These are phyloP conservation scores for Hemiprocne comata DNA, from an alignment of 2,113 vertebrate species.

Conservation along the genomic window DNA sequence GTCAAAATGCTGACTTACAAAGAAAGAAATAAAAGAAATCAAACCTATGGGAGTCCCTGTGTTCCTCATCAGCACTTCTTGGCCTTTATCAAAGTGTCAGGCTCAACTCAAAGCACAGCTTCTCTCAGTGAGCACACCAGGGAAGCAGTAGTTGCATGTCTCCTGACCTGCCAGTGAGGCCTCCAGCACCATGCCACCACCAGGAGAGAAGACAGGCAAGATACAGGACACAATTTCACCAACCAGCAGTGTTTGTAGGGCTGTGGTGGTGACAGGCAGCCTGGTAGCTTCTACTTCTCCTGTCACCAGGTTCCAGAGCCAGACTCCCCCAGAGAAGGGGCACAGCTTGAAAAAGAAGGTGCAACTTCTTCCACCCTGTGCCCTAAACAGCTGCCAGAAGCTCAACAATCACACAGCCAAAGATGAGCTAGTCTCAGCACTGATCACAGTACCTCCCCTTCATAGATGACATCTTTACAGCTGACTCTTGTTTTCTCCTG, in stretches of 20 bases:
- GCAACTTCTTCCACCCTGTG: not conserved
- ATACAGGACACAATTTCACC: not conserved
- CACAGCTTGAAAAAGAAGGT: not conserved
- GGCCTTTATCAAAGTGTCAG: not conserved
- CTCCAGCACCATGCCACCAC: not conserved
- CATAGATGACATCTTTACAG: not conserved
- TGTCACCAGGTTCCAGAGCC: not conserved
- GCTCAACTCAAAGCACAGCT: not conserved
- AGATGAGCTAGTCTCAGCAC: not conserved
- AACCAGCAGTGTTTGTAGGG: not conserved
- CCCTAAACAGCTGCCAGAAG: not conserved
- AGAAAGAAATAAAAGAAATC: not conserved
- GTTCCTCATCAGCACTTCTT: not conserved
- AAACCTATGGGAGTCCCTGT: rapidly evolving
- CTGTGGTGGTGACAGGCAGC: not conserved
- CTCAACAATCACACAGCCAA: not conserved
- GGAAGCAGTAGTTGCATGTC: not conserved
- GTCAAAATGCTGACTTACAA: not conserved
- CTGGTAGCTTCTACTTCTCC: not conserved
- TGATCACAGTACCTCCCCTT: not conserved
- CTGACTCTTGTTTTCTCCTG: not conserved
- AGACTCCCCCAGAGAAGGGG: not conserved
- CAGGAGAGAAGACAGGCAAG: not conserved
- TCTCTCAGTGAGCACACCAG: not conserved
- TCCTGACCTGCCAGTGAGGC: not conserved